phyloP scores from a whole-genome alignment of 2,888 invertebrate species.

The Drosophila histrio region DNA sequence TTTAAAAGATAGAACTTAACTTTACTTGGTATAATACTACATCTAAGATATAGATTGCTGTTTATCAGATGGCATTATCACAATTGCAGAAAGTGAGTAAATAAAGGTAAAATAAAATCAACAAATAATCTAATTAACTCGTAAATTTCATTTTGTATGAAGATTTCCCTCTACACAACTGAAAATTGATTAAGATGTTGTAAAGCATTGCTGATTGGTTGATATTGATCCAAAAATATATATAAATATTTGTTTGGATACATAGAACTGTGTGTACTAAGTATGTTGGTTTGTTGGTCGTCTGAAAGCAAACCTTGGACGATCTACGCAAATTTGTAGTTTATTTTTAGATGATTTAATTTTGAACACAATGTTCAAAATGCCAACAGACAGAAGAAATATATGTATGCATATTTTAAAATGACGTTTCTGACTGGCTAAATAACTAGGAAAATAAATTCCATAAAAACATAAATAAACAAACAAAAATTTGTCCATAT shows the following conservation, averaged over 20 bases:
- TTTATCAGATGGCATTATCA: background rate
- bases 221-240: background rate
- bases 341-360: slow-evolving; percentile 57
- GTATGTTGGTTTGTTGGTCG: slow-evolving; percentile 18
- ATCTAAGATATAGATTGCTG: background rate
- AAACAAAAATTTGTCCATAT: background rate
- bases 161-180: background rate
- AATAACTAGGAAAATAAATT: slow-evolving; percentile 1
- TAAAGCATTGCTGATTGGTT: background rate
- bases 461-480: background rate
- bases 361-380: slow-evolving; percentile 3
- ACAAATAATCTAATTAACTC: background rate
- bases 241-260: slow-evolving; percentile 18
- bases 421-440: background rate
- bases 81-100: too few relatives aligned
- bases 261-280: slow-evolving; percentile 7
- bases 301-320: slow-evolving; percentile 48
- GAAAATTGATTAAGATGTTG: background rate
- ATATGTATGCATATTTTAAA: background rate
- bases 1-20: background rate
- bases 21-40: background rate
- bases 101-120: background rate
- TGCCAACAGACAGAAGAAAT: slow-evolving; percentile 4
- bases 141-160: background rate
- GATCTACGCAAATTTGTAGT: slow-evolving; percentile 56